These are phyloP conservation scores for Galleria mellonella DNA, from an alignment of 1,140 invertebrate genomes.

Conservation along the genomic window DNA sequence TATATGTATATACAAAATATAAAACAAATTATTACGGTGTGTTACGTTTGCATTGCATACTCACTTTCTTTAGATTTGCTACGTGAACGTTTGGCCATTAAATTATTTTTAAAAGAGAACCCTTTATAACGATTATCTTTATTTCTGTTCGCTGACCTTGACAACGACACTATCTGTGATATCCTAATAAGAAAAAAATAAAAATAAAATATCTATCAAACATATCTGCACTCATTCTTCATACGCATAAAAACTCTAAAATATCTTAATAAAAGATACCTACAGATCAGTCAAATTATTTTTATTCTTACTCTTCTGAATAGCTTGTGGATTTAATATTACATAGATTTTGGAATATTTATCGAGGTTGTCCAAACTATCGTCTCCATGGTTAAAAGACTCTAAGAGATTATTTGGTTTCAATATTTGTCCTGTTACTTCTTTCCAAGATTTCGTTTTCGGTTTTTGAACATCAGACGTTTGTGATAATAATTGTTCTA, in stretches of 20 bases:
- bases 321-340: conserved; percentile 27
- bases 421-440: too few species aligned
- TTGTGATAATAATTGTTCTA: too few species aligned
- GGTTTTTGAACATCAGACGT: too few species aligned
- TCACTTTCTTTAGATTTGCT: conserved; percentile 34
- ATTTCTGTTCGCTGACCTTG: neutral
- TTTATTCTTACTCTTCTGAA: conserved; percentile 26
- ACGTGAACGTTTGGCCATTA: conserved; percentile 12
- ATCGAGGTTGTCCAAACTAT: conserved; percentile 1
- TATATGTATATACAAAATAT: too few species aligned
- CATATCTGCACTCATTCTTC: neutral
- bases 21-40: too few species aligned
- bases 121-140: conserved; percentile 25
- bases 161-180: conserved; percentile 9
- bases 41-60: conserved; percentile 3
- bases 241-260: neutral
- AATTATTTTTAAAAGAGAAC: conserved; percentile 20
- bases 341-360: conserved; percentile 39
- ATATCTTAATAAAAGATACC: conserved; percentile 11
- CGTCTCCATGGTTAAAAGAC: neutral
- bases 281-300: conserved; percentile 27
- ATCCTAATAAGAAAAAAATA: conserved; percentile 4
- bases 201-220: neutral
- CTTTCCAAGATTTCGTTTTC: too few species aligned
- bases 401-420: neutral